Evolutionary conservation across 2,113 vertebrate genomes (phyloP).

Genomic region (Engraulis encrasicolus): DNA sequence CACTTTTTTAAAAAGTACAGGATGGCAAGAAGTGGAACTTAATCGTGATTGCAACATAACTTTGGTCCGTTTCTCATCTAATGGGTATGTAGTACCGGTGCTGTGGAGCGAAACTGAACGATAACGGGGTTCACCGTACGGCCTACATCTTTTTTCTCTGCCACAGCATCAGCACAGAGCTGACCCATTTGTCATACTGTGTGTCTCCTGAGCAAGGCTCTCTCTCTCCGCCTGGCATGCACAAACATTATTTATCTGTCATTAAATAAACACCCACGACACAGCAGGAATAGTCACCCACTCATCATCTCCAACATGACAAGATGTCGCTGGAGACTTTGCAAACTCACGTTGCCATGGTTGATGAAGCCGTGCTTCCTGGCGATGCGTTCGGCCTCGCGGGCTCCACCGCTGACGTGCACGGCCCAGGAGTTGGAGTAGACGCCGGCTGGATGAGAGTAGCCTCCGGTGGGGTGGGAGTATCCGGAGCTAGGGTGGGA

Average conservation of each 20-base stretch:
- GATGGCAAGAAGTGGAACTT: too few species aligned
- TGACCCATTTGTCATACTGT: background rate
- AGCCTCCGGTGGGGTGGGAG: too few species aligned
- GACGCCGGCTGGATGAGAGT: constrained; percentile 65
- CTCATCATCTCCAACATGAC: background rate
- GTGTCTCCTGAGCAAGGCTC: background rate
- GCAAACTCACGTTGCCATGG: constrained; percentile 82
- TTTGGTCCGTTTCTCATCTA: too few species aligned
- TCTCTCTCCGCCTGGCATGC: too few species aligned
- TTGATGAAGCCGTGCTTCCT: constrained; percentile 91
- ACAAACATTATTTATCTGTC: background rate
- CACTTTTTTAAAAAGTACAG: too few species aligned
- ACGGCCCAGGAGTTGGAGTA: constrained; percentile 97
- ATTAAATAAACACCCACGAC: background rate
- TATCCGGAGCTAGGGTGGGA: too few species aligned
- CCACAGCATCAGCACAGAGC: background rate
- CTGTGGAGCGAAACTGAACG: too few species aligned
- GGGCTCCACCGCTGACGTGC: constrained; percentile 79
- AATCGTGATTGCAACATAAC: too few species aligned
- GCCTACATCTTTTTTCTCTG: too few species aligned
- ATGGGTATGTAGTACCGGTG: too few species aligned
- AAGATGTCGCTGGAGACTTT: background rate
- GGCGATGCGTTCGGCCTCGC: constrained; percentile 83
- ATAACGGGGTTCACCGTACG: too few species aligned
- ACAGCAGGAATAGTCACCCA: background rate